Base-by-base conservation (phyloP, 2,888 invertebrate genomes). In the Tenthredo mesomela region DNA sequence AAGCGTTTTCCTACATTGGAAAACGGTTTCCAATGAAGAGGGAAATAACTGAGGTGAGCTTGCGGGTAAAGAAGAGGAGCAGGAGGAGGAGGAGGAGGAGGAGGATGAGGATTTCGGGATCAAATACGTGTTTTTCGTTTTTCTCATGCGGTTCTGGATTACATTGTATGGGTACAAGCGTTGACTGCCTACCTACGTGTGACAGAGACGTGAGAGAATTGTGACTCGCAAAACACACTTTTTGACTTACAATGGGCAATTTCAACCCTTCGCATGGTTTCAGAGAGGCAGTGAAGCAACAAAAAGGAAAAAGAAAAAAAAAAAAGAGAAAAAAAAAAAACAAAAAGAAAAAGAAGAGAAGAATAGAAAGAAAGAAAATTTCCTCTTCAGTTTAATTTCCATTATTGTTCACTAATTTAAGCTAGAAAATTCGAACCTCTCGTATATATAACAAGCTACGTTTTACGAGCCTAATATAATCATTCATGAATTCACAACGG, bases 1-100 rank as follows among this genome's bases (percentile, higher is more conserved):
- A 40, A n/a, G 25, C 43, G 40, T 71, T 71, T 71, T 71, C n/a
- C 43, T 21, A 40, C 40, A 67, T n/a, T 7, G 25, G 12, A 10
- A 71, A 71, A 43, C 71, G 43, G 40, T 43, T 33, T 33, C 67
- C 15, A 67, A 67, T 33, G 67, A 67, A 25, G 67, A 67, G 67
- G 18, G 67, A 33, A 67, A 67, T 15, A 61, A 29, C 15, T 33
- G 67, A 25, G 33, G 33, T 4, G 12, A 33, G 6, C 9, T 9
- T 1, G 54, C 0, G 58, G 58, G 21, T 33, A 33, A 33, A 33
- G 6, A 7, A 21, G 21, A 58, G 58, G 1, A 65, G n/a, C n/a
- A n/a, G n/a, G n/a, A n/a, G n/a, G n/a, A n/a, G n/a, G n/a, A n/a
- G n/a, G n/a, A n/a, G 29, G 1, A 33, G 29, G 29, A 33, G 6